phyloP scores from a whole-genome alignment of 1,140 invertebrate genomes.

The Drosophila rufa region DNA sequence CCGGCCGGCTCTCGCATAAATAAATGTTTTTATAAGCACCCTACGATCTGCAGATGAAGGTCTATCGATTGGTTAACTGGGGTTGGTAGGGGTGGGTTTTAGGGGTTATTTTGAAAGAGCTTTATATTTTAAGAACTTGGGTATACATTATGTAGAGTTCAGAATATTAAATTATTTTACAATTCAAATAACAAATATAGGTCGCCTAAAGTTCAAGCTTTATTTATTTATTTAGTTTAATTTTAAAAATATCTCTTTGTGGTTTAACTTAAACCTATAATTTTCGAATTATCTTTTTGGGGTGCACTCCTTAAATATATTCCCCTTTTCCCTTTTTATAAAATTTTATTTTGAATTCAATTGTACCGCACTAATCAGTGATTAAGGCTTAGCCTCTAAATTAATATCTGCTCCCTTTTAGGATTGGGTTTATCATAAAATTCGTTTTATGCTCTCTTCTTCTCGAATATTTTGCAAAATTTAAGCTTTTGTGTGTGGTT shows the following conservation, averaged over 20 bases:
- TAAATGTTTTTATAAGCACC: conserved; percentile 11
- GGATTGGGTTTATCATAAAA: conserved; percentile 10
- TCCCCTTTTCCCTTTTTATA: background rate
- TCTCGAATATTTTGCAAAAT: background rate
- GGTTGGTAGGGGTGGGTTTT: background rate
- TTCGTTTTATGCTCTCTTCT: background rate
- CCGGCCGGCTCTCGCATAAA: conserved; percentile 53
- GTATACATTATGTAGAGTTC: background rate
- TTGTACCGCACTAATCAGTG: conserved; percentile 9
- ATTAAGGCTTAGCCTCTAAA: background rate
- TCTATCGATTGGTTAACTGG: background rate
- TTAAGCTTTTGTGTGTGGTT: conserved; percentile 9
- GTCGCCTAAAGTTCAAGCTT: too few relatives aligned
- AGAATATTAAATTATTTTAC: too few relatives aligned
- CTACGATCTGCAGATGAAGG: background rate
- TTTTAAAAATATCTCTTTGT: too few relatives aligned
- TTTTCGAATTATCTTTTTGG: too few relatives aligned
- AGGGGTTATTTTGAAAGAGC: background rate
- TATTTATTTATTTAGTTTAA: too few relatives aligned
- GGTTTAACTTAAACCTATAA: too few relatives aligned
- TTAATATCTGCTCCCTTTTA: background rate
- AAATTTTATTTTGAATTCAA: background rate
- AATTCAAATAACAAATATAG: too few relatives aligned
- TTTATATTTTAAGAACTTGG: too few relatives aligned
- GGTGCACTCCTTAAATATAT: background rate